Conservation (phyloP, 2,888 invertebrate species). For the Nysson spinosus region DNA sequence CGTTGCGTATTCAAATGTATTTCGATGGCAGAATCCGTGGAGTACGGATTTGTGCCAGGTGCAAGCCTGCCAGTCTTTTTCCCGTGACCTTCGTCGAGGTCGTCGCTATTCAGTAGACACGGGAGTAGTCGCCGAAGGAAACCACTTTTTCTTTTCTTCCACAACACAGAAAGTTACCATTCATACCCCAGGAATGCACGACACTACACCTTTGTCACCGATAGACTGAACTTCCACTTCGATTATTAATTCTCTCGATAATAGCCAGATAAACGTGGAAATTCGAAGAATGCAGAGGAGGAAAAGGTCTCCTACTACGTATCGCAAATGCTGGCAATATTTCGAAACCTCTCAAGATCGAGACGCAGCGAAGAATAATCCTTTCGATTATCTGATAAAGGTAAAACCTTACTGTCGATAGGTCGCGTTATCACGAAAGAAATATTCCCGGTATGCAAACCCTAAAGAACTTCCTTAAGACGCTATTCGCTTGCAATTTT, state of each 20-base stretch:
- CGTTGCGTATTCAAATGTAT: background rate
- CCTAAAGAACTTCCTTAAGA: too few relatives aligned
- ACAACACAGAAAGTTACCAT: background rate
- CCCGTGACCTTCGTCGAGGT: constrained; percentile 16
- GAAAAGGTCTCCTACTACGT: background rate
- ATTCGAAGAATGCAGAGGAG: background rate
- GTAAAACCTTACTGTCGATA: too few relatives aligned
- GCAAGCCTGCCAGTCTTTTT: constrained; percentile 15
- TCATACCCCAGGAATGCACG: background rate
- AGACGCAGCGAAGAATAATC: too few relatives aligned
- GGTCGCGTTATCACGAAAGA: too few relatives aligned
- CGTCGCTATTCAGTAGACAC: too few relatives aligned
- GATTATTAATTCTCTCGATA: background rate
- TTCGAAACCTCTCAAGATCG: background rate
- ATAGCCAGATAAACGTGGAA: background rate
- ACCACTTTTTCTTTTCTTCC: background rate
- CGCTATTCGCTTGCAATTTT: too few relatives aligned
- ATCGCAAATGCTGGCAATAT: background rate
- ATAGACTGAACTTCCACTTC: background rate
- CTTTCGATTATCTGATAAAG: too few relatives aligned
- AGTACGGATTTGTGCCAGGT: constrained; percentile 19
- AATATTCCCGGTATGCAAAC: too few relatives aligned
- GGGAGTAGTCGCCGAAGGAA: background rate
- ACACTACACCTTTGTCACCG: background rate
- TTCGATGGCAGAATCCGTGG: background rate